Evolutionary conservation across 2,888 invertebrate genomes (phyloP).

Genomic region (Drosophila infuscata): DNA sequence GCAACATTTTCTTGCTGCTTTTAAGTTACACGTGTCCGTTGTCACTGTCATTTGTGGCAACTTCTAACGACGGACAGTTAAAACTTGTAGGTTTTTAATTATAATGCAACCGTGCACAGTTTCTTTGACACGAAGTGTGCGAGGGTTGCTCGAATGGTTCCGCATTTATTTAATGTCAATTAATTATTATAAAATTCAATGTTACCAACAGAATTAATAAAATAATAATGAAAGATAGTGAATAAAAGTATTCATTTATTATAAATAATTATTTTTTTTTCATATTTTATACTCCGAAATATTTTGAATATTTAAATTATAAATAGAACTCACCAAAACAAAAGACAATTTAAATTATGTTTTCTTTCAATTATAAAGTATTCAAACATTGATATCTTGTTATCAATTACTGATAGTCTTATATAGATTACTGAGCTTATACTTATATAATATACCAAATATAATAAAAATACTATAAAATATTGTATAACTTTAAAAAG

Average conservation of each 20-base stretch:
- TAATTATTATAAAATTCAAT: background rate
- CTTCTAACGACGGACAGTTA: constrained; percentile 56
- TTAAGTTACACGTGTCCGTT: constrained; percentile 66
- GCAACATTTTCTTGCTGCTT: constrained; percentile 27
- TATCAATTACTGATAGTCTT: background rate
- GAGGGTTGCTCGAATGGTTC: constrained; percentile 5
- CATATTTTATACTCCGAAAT: background rate
- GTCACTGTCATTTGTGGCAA: constrained; percentile 51
- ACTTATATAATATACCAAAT: background rate
- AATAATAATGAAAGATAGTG: too few species aligned
- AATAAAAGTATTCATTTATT: background rate
- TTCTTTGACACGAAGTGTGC: constrained; percentile 5
- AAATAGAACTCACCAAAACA: background rate
- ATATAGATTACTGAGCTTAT: background rate
- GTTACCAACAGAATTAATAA: too few species aligned
- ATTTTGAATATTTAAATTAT: background rate
- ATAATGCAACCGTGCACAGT: constrained; percentile 44
- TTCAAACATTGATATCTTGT: background rate
- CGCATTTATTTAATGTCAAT: background rate
- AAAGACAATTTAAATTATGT: background rate
- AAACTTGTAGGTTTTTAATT: constrained; percentile 71
- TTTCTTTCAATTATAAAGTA: background rate
- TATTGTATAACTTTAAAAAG: background rate
- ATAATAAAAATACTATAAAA: too few species aligned
- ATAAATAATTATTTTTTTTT: background rate